Percentiles rank a stretch among this genome's conserved stretches.
These are phyloP conservation scores for Pteropus alecto DNA, from an alignment of 2,113 vertebrate genomes.

Conservation along the genomic window DNA sequence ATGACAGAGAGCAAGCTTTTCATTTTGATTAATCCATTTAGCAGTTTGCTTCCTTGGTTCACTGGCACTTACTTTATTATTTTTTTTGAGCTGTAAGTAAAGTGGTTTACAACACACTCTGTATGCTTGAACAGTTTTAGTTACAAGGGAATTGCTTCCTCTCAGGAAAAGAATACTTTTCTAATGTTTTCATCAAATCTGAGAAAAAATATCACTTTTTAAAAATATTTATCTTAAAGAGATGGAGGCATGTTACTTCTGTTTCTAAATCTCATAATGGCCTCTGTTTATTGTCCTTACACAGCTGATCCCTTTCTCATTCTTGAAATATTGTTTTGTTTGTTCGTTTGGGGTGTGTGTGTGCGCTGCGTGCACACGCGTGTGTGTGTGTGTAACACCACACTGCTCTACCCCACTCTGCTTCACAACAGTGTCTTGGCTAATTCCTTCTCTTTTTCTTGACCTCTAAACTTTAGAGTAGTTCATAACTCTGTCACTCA, in stretches of 20 bases:
- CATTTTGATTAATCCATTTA: not conserved
- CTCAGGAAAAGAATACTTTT: not conserved
- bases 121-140: not conserved
- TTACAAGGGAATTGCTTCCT: not conserved
- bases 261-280: not conserved
- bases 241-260: not conserved
- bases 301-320: not conserved
- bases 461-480: not conserved
- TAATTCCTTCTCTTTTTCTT: not conserved
- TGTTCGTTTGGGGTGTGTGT: too few relatives aligned
- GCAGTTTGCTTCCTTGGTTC: not conserved
- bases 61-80: not conserved
- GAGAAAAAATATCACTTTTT: not conserved
- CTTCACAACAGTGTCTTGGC: not conserved
- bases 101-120: not conserved
- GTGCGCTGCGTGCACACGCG: too few relatives aligned
- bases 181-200: not conserved
- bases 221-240: not conserved
- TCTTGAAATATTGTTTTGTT: not conserved
- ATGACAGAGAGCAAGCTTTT: not conserved
- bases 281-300: not conserved
- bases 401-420: too few relatives aligned
- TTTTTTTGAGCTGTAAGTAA: not conserved
- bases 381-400: not conserved
- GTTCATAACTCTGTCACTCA: not conserved